Evolutionary conservation across 1,140 invertebrate genomes (phyloP), one percentile per base, ranked within the genome.

Genomic region (Trichogramma pretiosum): DNA sequence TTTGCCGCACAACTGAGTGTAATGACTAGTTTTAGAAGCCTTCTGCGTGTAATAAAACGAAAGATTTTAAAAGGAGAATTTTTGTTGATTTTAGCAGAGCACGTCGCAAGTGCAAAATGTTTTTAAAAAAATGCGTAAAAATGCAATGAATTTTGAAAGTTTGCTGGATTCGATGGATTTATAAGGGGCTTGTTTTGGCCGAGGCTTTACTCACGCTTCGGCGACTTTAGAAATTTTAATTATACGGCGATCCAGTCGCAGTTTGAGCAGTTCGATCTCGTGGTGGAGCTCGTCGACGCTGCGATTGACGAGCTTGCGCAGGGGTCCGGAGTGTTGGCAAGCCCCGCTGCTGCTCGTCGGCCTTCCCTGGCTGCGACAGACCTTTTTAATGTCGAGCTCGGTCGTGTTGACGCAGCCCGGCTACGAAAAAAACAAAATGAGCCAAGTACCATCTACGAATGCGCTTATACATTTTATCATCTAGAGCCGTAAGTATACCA

Each of bases 371-470:
- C 81, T 87, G 47, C 93, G 79, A 64, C 91, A 96, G 22, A 93
- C 83, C 73, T 99, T 99, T 65, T 93, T 95, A 26, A 96, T 95
- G 70, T 98, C 93, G 62, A 97, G 78, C 73, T 99, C 96, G 1
- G 95, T 99, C 8, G 96, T 99, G 72, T 98, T 98, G 3, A 99
- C 93, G 73, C 92, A 97, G 18, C 95, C 95, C 28, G 96, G 96
- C 89, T 93, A 61, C 1, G 16, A 16, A 46, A 74, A 74, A 57
- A n/a, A n/a, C n/a, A n/a, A n/a, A n/a, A n/a, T n/a, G n/a, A n/a
- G n/a, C n/a, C n/a, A n/a, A n/a, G n/a, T n/a, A n/a, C n/a, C n/a
- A n/a, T n/a, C n/a, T n/a, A n/a, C n/a, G n/a, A n/a, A n/a, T n/a
- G n/a, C n/a, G n/a, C n/a, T n/a, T n/a, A n/a, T n/a, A n/a, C n/a